Percentiles rank a stretch among this genome's conserved stretches.
phyloP scores from a whole-genome alignment of 1,140 invertebrate species.

The Lucilia cuprina region DNA sequence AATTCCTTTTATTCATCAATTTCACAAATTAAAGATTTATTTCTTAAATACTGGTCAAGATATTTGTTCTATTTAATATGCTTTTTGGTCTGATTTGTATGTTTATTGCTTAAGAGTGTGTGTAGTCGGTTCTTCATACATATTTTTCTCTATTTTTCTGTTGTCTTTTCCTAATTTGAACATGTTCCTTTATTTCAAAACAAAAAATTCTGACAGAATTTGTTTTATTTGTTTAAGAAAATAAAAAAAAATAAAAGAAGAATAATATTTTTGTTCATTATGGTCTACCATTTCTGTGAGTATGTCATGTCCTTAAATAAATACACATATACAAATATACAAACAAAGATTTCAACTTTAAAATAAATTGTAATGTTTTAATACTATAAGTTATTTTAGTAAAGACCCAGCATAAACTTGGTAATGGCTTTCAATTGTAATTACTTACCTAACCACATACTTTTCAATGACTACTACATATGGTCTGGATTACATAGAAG shows the following conservation, averaged over 20 bases:
- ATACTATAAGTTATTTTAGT: not conserved
- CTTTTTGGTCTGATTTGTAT: not conserved
- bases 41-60: not conserved
- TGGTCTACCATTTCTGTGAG: not conserved
- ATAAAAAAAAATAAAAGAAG: not conserved
- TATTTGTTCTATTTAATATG: not conserved
- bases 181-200: constrained; percentile 15
- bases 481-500: too few species aligned
- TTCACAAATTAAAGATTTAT: not conserved
- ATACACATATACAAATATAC: not conserved
- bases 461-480: too few species aligned
- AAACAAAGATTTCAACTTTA: not conserved
- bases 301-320: not conserved
- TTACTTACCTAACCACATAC: too few species aligned
- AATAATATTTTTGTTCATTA: constrained; percentile 7
- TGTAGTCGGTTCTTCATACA: not conserved
- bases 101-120: not conserved
- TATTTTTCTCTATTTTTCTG: not conserved
- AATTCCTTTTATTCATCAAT: not conserved
- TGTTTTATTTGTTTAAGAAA: constrained; percentile 21
- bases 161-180: constrained; percentile 17
- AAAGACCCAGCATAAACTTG: too few species aligned
- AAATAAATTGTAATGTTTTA: not conserved
- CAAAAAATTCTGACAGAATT: constrained; percentile 25
- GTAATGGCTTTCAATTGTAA: too few species aligned